phyloP scores from a whole-genome alignment of 2,888 invertebrate species.

The Panopea generosa region DNA sequence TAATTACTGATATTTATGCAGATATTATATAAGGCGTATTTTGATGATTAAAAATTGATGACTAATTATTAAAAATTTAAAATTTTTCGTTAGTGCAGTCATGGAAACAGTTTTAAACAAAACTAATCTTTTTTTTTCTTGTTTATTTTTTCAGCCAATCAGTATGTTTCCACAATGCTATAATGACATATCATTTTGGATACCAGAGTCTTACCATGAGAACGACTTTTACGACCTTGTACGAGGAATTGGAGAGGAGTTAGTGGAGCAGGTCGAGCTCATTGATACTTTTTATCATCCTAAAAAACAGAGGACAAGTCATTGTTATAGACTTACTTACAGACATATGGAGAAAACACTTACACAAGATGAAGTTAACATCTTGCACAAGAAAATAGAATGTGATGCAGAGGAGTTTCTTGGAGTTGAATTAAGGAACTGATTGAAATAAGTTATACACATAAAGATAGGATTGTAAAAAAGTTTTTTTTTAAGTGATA shows the following conservation, averaged over 20 bases:
- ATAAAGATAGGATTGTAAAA: no score
- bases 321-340: constrained; percentile 96
- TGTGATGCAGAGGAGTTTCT: constrained; percentile 86
- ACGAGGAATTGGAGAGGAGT: constrained; percentile 94
- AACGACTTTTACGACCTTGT: constrained; percentile 93
- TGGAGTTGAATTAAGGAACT: constrained; percentile 84
- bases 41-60: no score
- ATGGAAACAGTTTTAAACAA: no score
- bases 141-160: constrained; percentile 89
- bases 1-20: no score
- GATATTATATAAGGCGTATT: no score
- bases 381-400: constrained; percentile 92
- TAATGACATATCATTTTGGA: constrained; percentile 98
- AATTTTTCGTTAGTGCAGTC: no score
- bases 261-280: constrained; percentile 95
- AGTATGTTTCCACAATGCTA: constrained; percentile 94
- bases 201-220: constrained; percentile 88
- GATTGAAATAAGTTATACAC: no score
- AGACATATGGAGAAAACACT: constrained; percentile 96
- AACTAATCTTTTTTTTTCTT: no score
- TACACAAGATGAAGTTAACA: constrained; percentile 94
- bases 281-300: constrained; percentile 95
- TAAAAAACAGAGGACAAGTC: constrained; percentile 92
- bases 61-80: no score
- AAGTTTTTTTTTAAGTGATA: no score